Evolutionary conservation across 2,888 invertebrate species (phyloP).

Genomic region (Pteria penguin): DNA sequence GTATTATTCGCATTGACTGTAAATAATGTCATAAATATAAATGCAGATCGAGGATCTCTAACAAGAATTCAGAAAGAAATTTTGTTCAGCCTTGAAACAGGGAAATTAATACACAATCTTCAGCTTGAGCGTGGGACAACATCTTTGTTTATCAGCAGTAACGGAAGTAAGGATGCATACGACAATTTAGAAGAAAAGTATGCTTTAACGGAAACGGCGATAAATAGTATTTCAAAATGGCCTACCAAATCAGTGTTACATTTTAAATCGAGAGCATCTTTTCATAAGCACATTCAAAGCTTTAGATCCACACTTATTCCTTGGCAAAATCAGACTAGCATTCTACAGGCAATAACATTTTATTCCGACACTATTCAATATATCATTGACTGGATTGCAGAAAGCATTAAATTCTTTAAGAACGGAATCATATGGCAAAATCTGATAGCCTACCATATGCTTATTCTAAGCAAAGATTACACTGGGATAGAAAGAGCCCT

Average conservation of each 20-base stretch:
- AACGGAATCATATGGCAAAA: slow-evolving; percentile 57
- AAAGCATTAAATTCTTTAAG: slow-evolving; percentile 49
- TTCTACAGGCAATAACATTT: slow-evolving; percentile 48
- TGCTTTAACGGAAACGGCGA: not conserved
- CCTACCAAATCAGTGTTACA: not conserved
- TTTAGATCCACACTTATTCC: not conserved
- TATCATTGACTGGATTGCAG: slow-evolving; percentile 58
- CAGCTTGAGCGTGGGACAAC: slow-evolving; percentile 11
- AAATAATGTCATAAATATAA: not conserved
- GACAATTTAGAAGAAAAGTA: not conserved
- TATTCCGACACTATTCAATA: slow-evolving; percentile 55
- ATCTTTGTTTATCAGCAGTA: not conserved
- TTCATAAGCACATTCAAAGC: not conserved
- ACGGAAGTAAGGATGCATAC: not conserved
- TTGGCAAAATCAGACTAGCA: slow-evolving; percentile 10
- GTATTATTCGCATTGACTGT: not conserved
- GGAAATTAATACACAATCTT: not conserved
- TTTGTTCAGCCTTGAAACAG: not conserved
- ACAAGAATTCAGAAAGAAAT: not conserved
- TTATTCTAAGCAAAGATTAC: slow-evolving; percentile 48
- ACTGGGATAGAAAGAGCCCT: slow-evolving; percentile 36
- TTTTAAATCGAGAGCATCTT: not conserved
- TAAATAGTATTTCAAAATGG: not conserved
- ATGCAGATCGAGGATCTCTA: not conserved
- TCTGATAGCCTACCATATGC: slow-evolving; percentile 64